Evolutionary conservation across 2,113 vertebrate genomes (phyloP).

Genomic region (Zapornia atra): DNA sequence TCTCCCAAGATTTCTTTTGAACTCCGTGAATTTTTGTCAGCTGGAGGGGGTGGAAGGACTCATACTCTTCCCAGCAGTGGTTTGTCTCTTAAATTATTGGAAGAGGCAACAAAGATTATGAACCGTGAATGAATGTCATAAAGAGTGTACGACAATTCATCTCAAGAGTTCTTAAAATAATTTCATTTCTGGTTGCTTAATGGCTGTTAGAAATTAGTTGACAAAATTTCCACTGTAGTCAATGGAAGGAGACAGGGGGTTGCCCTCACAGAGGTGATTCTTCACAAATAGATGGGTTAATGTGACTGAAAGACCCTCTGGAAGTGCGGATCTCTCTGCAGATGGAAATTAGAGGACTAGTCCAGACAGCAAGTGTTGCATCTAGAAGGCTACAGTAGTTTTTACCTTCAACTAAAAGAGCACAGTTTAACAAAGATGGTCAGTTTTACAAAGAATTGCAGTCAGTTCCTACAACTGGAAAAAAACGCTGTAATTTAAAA

Average conservation of each 20-base stretch:
- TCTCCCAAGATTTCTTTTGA: neutral
- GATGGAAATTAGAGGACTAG: neutral
- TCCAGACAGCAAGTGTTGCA: neutral
- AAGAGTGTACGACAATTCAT: neutral
- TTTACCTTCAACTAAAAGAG: neutral
- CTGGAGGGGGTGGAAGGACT: neutral
- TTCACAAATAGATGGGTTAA: neutral
- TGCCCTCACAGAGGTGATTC: neutral
- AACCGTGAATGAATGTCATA: neutral
- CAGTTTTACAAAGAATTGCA: neutral
- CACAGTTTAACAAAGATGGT: neutral
- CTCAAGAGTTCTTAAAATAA: conserved; percentile 18
- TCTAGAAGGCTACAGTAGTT: neutral
- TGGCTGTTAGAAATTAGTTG: neutral
- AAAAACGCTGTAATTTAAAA: neutral
- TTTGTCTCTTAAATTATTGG: neutral
- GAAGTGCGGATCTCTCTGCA: neutral
- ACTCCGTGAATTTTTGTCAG: neutral
- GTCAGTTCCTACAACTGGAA: neutral
- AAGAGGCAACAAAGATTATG: conserved; percentile 7
- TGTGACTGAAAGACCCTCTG: neutral
- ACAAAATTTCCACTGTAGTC: neutral
- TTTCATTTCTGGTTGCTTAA: neutral
- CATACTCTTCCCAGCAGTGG: neutral
- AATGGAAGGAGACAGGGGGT: neutral